Conservation (phyloP, 2,888 invertebrate species). For the Xestia c-nigrum region DNA sequence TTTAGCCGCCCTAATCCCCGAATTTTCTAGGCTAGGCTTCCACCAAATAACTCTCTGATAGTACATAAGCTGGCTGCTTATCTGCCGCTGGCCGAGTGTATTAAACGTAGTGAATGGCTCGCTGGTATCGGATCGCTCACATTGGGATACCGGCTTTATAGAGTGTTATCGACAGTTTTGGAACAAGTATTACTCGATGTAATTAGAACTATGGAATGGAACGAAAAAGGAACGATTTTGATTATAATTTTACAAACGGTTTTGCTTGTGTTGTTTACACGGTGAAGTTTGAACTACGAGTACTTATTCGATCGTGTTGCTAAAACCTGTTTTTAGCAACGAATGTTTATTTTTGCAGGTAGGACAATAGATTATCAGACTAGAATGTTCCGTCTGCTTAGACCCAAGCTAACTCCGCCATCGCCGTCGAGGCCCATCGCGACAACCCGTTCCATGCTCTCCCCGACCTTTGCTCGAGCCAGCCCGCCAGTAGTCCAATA, state of each 20-base stretch:
- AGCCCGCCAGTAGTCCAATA: too few species aligned
- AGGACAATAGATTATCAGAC: not conserved
- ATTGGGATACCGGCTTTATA: not conserved
- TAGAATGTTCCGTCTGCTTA: not conserved
- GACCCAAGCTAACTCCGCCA: not conserved
- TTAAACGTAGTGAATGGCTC: slow-evolving; percentile 36
- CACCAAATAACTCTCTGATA: slow-evolving; percentile 29
- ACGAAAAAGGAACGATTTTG: not conserved
- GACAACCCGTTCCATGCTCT: too few species aligned
- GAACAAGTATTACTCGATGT: not conserved
- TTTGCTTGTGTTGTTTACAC: not conserved
- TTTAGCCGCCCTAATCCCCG: slow-evolving; percentile 13
- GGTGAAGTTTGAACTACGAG: not conserved
- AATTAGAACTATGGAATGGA: slow-evolving; percentile 8
- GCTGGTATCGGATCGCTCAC: slow-evolving; percentile 24
- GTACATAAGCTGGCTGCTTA: slow-evolving; percentile 48
- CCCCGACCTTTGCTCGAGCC: too few species aligned
- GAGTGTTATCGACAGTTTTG: slow-evolving; percentile 9
- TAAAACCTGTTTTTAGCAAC: not conserved
- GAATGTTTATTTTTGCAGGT: not conserved
- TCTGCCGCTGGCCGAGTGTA: slow-evolving; percentile 39
- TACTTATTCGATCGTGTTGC: not conserved
- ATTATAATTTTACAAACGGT: not conserved
- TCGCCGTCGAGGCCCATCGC: too few species aligned
- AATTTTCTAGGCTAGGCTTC: slow-evolving; percentile 20